Conservation (phyloP, 92 coral and sea anemone species). For the Palythoa grandis region DNA sequence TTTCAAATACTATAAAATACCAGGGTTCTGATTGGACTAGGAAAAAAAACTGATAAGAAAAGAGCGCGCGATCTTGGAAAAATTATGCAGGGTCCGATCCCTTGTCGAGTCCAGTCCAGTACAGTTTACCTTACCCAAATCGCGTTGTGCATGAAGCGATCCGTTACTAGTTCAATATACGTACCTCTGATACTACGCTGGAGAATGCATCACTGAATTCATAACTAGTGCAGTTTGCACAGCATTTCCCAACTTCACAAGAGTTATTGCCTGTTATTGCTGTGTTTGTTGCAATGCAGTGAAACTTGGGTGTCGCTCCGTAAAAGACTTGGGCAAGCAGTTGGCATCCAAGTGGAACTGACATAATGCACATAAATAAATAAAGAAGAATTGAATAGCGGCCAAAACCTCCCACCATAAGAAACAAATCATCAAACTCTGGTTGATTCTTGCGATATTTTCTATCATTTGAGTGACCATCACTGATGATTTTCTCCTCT, state of each 20-base stretch:
- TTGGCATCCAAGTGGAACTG: constrained; percentile 79
- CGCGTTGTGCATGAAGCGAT: too few relatives aligned
- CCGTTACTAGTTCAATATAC: not conserved
- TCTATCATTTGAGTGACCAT: not conserved
- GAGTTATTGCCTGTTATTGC: constrained; percentile 14
- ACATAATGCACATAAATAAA: constrained; percentile 65
- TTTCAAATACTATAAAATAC: too few relatives aligned
- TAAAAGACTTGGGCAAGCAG: constrained; percentile 76
- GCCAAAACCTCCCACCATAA: constrained; percentile 80
- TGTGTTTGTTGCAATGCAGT: constrained; percentile 29
- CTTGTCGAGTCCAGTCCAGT: too few relatives aligned
- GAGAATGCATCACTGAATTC: constrained; percentile 53
- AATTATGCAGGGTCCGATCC: too few relatives aligned
- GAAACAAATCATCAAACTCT: constrained; percentile 72
- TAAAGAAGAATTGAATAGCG: constrained; percentile 66
- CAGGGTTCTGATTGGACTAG: too few relatives aligned
- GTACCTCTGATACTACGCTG: constrained; percentile 65
- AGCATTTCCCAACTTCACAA: constrained; percentile 48
- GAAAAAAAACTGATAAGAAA: not conserved
- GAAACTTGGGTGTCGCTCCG: constrained; percentile 73
- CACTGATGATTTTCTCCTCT: not conserved
- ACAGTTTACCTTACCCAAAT: too few relatives aligned
- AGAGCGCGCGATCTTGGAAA: not conserved
- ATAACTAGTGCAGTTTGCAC: constrained; percentile 44
- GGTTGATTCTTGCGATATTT: not conserved